phyloP scores from a whole-genome alignment of 2,888 invertebrate species.

The Hymenopus coronatus region DNA sequence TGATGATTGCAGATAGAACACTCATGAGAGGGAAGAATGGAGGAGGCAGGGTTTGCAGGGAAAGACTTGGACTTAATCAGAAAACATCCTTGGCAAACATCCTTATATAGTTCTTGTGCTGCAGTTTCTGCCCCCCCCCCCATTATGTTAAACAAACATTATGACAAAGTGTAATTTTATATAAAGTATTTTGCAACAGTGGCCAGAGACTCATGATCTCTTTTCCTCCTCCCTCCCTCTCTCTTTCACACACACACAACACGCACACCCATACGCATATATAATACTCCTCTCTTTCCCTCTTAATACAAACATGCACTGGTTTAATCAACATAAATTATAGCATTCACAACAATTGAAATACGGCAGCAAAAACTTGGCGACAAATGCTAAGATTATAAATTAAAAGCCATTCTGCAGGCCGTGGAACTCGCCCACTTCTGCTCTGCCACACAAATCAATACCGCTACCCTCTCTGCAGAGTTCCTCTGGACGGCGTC shows the following conservation, averaged over 20 bases:
- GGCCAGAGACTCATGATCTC: neutral
- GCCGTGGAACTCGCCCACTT: neutral
- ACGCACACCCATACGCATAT: too few relatives aligned
- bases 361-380: neutral
- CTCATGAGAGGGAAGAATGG: too few relatives aligned
- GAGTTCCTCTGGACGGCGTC: neutral
- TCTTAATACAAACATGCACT: neutral
- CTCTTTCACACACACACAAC: too few relatives aligned
- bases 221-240: neutral
- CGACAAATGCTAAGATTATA: neutral
- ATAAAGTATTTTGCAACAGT: neutral
- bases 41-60: too few relatives aligned
- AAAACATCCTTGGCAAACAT: too few relatives aligned
- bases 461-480: neutral
- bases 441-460: neutral
- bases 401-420: neutral
- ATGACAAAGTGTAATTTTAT: too few relatives aligned
- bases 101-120: too few relatives aligned
- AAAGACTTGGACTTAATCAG: too few relatives aligned
- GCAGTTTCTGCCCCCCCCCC: too few relatives aligned
- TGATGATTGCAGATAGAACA: too few relatives aligned
- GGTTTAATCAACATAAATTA: neutral
- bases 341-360: neutral
- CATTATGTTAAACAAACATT: too few relatives aligned
- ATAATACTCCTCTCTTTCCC: neutral